Evolutionary conservation across 2,797 vertebrate species (phyloP), one percentile per base, ranked within the genome.

Genomic region (Myoxocephalus aenaeus): DNA sequence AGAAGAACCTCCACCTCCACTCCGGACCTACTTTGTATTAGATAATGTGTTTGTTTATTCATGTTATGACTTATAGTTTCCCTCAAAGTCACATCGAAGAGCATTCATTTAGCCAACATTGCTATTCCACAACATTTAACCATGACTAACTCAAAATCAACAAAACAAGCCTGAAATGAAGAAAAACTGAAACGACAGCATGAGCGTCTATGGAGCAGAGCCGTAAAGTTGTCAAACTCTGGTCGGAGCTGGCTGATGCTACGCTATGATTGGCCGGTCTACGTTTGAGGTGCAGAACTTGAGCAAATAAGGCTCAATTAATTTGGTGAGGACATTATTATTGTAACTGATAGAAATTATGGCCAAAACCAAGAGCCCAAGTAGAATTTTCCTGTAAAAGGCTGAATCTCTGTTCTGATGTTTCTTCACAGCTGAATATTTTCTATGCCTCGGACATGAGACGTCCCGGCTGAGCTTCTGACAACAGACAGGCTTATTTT

Each of bases 401-500:
- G 3, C 22, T 13, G 51, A 25, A 17, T 57, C 12, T 69, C 25
- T 61, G 22, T 70, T 38, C 44, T 62, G 83, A 87, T 73, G 72
- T 63, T 73, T 83, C 83, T 75, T 73, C 83, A 79, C 81, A 86
- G 84, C 82, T 90, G 84, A 85, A 87, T 84, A 83, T 89, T 75
- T 54, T 74, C 32, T 14, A 11, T 17, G 64, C 32, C 38, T 27
- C 7, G 6, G 18, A 74, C 65, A 29, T 25, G 44, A 25, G 59
- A 56, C 57, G 36, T 75, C 58, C 68, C 18, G 42, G 32, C 70
- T 38, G 59, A 69, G 75, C 78, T 44, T 63, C 71, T 77, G 75
- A 92, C 75, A 88, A 89, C 75, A 83, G 86, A 85, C 75, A 13
- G 69, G 75, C 81, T 91, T 86, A 86, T 78, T 63, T 76, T 88